A percentile compares a stretch with the other conserved stretches of the same genome.
Evolutionary conservation across 2,113 vertebrate species (phyloP).

Genomic region (Pagrus major): DNA sequence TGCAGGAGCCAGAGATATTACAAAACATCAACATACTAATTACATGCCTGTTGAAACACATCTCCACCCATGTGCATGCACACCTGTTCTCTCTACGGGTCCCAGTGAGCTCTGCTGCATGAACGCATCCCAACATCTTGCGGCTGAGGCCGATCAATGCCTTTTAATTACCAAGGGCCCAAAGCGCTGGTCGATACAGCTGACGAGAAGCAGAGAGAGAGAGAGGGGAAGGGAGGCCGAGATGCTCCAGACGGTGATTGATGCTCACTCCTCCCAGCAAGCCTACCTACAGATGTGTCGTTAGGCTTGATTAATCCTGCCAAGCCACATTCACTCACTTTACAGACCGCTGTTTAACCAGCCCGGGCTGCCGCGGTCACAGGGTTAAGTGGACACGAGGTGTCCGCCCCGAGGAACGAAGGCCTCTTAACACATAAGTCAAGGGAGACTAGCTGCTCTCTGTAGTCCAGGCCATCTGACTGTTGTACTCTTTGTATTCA

Average conservation of each 20-base stretch:
- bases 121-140: constrained; percentile 63
- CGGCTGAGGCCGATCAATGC: constrained; percentile 78
- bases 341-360: constrained; percentile 53
- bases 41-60: background rate
- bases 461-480: constrained; percentile 3
- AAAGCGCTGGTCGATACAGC: constrained; percentile 77
- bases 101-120: constrained; percentile 45
- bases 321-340: constrained; percentile 65
- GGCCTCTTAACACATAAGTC: constrained; percentile 46
- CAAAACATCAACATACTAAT: background rate
- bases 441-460: constrained; percentile 17
- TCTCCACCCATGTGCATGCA: constrained; percentile 3
- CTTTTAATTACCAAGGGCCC: constrained; percentile 84
- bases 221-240: background rate
- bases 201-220: constrained; percentile 65
- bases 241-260: constrained; percentile 71
- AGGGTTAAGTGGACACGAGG: constrained; percentile 71
- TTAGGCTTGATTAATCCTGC: constrained; percentile 77
- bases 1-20: background rate
- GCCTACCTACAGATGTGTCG: constrained; percentile 67
- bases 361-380: constrained; percentile 49
- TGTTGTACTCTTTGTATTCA: constrained; percentile 2
- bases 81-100: constrained; percentile 49
- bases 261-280: constrained; percentile 61
- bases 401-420: constrained; percentile 30